Percentiles rank a stretch among this genome's conserved stretches.
These are phyloP conservation scores for Anolis apletophallus DNA, from an alignment of 2,797 vertebrate species.

Conservation along the genomic window DNA sequence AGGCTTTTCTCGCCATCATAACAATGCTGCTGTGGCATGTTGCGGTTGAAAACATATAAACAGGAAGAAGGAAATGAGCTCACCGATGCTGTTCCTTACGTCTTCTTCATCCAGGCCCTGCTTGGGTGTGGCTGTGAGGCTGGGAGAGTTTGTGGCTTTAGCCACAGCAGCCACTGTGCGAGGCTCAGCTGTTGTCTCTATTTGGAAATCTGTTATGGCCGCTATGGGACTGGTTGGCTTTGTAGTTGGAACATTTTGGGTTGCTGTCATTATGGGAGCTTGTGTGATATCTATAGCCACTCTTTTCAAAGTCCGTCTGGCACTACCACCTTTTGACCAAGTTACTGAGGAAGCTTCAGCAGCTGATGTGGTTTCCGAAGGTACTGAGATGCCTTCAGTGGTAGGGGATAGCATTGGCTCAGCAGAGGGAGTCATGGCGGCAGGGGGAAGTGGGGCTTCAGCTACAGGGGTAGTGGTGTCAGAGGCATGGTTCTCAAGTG, in stretches of 20 bases:
- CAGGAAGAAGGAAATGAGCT: slow-evolving; percentile 42
- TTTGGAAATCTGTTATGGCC: neutral
- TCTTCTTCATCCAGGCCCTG: slow-evolving; percentile 78
- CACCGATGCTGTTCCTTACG: slow-evolving; percentile 81
- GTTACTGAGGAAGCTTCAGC: accelerated
- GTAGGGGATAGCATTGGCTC: neutral
- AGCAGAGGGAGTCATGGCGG: accelerated
- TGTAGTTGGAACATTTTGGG: neutral
- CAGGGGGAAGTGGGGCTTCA: neutral
- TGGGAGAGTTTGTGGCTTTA: slow-evolving; percentile 1
- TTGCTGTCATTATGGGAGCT: neutral
- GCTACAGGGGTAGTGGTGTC: accelerated
- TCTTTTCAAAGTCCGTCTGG: neutral
- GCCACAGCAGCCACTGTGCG: neutral
- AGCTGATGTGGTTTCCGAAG: accelerated
- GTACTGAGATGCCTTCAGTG: accelerated
- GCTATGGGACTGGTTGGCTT: accelerated
- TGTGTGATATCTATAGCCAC: slow-evolving; percentile 31
- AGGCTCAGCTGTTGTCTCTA: neutral
- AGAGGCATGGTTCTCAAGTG: accelerated
- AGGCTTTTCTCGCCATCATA: neutral
- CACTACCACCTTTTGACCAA: accelerated
- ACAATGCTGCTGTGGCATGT: neutral
- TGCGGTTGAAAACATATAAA: neutral
- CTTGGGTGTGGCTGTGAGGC: slow-evolving; percentile 59